Conservation (phyloP, 2,797 vertebrate species). For the Petrocephalus schoutedeni region DNA sequence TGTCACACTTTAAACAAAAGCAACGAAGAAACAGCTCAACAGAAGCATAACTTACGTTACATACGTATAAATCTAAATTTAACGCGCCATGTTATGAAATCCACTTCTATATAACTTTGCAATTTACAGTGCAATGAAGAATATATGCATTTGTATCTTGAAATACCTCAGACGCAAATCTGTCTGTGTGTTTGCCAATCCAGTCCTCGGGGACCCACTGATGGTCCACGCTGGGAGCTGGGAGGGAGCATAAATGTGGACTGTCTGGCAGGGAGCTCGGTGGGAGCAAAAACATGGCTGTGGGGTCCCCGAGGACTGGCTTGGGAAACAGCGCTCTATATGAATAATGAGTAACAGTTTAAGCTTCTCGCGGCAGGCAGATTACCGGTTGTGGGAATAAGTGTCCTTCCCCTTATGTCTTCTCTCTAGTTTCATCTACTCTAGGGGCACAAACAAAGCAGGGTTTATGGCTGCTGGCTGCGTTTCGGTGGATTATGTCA, state of each 20-base stretch:
- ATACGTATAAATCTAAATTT: background rate
- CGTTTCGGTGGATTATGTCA: conserved; percentile 12
- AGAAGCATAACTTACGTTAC: background rate
- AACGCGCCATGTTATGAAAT: background rate
- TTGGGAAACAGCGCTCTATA: background rate
- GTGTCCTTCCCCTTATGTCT: background rate
- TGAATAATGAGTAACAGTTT: background rate
- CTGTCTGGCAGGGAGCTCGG: background rate
- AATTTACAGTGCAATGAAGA: background rate
- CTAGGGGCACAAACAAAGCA: background rate
- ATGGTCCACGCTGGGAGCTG: background rate
- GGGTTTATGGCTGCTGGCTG: background rate
- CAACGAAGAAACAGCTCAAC: background rate
- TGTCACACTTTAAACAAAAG: background rate
- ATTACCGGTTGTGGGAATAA: background rate
- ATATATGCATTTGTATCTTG: background rate
- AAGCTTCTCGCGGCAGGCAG: background rate
- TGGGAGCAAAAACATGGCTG: background rate
- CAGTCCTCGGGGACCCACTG: background rate
- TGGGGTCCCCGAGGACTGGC: background rate
- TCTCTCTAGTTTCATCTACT: background rate
- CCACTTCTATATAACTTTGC: background rate
- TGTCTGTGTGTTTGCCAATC: background rate
- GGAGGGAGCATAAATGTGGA: background rate
- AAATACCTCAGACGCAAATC: background rate